Percentiles rank a stretch among this genome's conserved stretches.
Evolutionary conservation across 2,888 invertebrate genomes (phyloP).

Genomic region (Poecilobothrus nobilitatus): DNA sequence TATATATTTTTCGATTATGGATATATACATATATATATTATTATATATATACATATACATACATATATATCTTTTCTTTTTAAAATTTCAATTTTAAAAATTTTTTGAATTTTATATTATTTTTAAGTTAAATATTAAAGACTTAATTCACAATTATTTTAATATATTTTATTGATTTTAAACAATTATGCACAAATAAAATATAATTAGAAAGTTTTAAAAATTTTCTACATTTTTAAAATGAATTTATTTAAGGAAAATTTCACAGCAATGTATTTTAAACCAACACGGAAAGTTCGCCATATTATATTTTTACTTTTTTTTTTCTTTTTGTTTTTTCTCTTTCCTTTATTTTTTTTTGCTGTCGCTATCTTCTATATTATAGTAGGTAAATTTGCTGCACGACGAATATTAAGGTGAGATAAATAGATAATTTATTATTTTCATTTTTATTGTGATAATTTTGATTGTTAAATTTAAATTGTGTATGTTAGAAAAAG

Average conservation of each 20-base stretch:
- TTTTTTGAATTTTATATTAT: not conserved
- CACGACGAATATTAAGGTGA: not conserved
- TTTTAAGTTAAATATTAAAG: not conserved
- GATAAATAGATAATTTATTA: not conserved
- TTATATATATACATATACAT: not conserved
- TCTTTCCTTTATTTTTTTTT: constrained; percentile 23
- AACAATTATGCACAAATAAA: not conserved
- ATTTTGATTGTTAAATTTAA: not conserved
- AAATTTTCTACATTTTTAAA: constrained; percentile 6
- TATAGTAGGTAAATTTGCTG: not conserved
- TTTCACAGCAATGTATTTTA: constrained; percentile 30
- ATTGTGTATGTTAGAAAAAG: not conserved
- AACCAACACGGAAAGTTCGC: constrained; percentile 31
- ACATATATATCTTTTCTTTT: not conserved
- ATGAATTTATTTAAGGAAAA: constrained; percentile 16
- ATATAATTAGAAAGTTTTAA: not conserved
- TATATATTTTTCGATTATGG: not conserved
- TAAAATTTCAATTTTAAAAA: not conserved
- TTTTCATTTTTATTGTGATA: not conserved
- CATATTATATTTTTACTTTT: constrained; percentile 30
- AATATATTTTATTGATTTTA: not conserved
- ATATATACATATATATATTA: not conserved
- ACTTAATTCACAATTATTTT: not conserved
- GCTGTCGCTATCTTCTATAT: not conserved
- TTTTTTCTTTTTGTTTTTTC: constrained; percentile 21